Conservation (phyloP, 2,113 vertebrate species). For the Oreochromis aureus region DNA sequence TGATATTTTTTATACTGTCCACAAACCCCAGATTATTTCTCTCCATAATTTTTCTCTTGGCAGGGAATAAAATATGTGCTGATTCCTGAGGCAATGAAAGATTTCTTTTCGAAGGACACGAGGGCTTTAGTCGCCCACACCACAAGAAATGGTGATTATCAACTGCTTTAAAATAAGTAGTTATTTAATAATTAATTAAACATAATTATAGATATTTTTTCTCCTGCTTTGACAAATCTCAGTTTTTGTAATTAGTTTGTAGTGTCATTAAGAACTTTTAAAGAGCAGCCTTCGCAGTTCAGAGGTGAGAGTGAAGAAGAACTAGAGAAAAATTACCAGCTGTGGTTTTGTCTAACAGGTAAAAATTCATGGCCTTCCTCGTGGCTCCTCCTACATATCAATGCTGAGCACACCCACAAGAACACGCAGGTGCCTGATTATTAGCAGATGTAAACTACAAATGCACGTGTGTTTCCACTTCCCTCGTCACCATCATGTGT, state of each 20-base stretch:
- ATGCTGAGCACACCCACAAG: fast-evolving
- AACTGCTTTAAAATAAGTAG: neutral
- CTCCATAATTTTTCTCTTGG: no score
- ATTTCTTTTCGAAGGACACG: no score
- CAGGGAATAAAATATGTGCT: no score
- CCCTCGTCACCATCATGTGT: no score
- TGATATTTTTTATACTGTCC: no score
- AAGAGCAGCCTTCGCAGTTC: neutral
- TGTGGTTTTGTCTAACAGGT: neutral
- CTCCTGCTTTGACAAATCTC: neutral
- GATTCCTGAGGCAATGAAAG: no score
- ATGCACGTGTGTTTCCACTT: neutral
- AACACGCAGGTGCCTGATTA: neutral
- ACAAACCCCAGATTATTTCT: no score
- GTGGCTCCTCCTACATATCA: neutral
- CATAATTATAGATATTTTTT: neutral
- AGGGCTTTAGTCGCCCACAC: no score
- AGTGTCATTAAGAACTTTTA: neutral
- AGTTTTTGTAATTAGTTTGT: neutral
- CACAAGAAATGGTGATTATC: conserved; percentile 34
- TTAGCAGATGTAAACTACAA: neutral
- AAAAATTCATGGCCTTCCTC: neutral
- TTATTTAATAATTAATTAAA: neutral
- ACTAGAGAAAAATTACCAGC: neutral
- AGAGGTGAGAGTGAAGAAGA: neutral